Conservation (phyloP, 2,797 vertebrate species). For the Microctenopoma stevenorrisi region DNA sequence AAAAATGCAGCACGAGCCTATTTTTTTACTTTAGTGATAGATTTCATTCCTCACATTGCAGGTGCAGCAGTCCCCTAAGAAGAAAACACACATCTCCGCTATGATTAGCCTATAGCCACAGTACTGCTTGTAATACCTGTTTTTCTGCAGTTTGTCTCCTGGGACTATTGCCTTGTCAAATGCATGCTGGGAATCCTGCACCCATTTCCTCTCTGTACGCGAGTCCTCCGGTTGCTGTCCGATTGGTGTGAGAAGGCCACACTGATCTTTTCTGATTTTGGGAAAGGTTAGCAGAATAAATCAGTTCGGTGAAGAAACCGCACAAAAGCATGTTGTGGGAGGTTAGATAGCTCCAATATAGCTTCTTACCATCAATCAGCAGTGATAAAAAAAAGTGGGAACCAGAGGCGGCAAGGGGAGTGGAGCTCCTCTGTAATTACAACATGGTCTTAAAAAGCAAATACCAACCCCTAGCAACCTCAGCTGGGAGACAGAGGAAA, state of each 20-base stretch:
- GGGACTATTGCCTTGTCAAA: background rate
- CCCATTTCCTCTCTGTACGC: conserved; percentile 27
- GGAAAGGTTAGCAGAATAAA: conserved; percentile 69
- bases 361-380: conserved; percentile 80
- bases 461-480: conserved; percentile 91
- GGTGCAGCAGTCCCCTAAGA: background rate
- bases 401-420: conserved; percentile 75
- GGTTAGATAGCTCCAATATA: conserved; percentile 67
- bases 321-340: conserved; percentile 70
- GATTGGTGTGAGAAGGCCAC: conserved; percentile 36
- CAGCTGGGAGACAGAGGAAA: conserved; percentile 72
- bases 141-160: background rate
- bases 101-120: background rate
- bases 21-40: conserved; percentile 18
- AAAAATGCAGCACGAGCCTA: conserved; percentile 13
- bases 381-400: conserved; percentile 74
- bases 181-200: conserved; percentile 7
- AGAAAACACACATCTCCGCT: background rate
- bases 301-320: conserved; percentile 51
- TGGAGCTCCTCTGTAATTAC: conserved; percentile 88
- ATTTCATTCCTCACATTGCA: conserved; percentile 14
- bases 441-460: conserved; percentile 86
- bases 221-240: conserved; percentile 27
- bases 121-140: background rate
- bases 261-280: conserved; percentile 34